Conservation (phyloP, 2,113 vertebrate species). For the Eurystomus gularis region DNA sequence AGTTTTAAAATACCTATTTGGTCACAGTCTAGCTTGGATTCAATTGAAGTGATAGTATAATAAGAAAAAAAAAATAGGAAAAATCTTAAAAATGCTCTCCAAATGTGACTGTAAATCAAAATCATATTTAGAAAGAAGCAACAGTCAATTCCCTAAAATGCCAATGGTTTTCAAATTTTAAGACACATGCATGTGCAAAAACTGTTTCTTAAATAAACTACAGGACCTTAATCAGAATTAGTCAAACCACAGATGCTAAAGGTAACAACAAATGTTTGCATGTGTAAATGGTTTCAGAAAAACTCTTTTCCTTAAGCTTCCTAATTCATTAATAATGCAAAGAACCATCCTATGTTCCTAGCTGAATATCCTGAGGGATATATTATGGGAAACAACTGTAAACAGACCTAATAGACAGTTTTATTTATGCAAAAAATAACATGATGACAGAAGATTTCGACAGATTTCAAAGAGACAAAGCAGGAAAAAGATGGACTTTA, state of each 20-base stretch:
- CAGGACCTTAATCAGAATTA: background rate
- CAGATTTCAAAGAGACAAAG: background rate
- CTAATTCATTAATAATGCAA: background rate
- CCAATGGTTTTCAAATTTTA: background rate
- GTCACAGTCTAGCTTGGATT: background rate
- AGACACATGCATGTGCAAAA: background rate
- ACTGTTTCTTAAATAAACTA: background rate
- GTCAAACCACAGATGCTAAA: background rate
- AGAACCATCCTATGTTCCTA: background rate
- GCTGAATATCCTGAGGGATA: background rate
- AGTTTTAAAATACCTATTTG: background rate
- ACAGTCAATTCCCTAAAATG: background rate
- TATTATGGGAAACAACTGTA: background rate
- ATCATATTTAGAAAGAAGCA: background rate
- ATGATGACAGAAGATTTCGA: too few species aligned
- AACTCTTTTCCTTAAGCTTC: background rate
- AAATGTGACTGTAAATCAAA: background rate
- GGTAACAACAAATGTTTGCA: background rate
- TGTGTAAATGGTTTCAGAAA: background rate
- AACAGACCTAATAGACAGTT: background rate
- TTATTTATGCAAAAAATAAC: too few species aligned
- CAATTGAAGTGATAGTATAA: background rate
- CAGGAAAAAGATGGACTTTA: background rate
- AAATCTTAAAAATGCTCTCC: background rate
- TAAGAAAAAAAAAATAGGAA: background rate